phyloP scores from a whole-genome alignment of 2,888 invertebrate species.

The Timema cristinae region DNA sequence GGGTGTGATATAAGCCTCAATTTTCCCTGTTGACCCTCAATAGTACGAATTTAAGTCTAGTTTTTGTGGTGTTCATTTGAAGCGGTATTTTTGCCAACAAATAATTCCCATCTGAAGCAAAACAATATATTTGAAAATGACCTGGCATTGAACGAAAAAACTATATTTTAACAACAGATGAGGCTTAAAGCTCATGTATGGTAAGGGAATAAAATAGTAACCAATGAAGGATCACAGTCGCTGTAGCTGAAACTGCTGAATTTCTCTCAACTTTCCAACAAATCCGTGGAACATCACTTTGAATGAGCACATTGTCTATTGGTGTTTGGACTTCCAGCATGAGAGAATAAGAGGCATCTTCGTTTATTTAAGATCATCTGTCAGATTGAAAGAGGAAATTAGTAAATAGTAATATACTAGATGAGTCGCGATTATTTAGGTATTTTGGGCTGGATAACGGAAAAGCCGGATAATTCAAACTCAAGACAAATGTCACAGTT shows the following conservation, averaged over 20 bases:
- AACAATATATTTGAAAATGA: no score
- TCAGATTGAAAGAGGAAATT: not conserved
- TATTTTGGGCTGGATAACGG: no score
- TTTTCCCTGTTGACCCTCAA: slow-evolving; percentile 72
- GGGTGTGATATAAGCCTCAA: slow-evolving; percentile 74
- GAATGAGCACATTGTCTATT: slow-evolving; percentile 75
- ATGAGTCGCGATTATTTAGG: no score
- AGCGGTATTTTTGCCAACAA: slow-evolving; percentile 83
- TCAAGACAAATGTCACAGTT: no score
- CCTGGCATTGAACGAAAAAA: no score
- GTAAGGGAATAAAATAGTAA: not conserved
- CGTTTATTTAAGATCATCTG: slow-evolving; percentile 60
- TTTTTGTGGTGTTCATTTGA: slow-evolving; percentile 86
- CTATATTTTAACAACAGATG: no score
- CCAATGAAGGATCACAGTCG: slow-evolving; percentile 58
- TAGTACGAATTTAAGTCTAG: slow-evolving; percentile 80
- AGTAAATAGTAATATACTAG: not conserved
- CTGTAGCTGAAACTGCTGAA: slow-evolving; percentile 75
- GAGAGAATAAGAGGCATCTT: slow-evolving; percentile 68
- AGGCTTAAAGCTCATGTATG: no score
- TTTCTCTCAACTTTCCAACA: slow-evolving; percentile 78
- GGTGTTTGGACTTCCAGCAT: slow-evolving; percentile 75
- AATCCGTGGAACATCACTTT: slow-evolving; percentile 69
- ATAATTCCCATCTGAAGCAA: slow-evolving; percentile 58
- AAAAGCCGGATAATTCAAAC: no score